Base-by-base conservation (phyloP, 2,113 vertebrate genomes). In the Canis aureus region DNA sequence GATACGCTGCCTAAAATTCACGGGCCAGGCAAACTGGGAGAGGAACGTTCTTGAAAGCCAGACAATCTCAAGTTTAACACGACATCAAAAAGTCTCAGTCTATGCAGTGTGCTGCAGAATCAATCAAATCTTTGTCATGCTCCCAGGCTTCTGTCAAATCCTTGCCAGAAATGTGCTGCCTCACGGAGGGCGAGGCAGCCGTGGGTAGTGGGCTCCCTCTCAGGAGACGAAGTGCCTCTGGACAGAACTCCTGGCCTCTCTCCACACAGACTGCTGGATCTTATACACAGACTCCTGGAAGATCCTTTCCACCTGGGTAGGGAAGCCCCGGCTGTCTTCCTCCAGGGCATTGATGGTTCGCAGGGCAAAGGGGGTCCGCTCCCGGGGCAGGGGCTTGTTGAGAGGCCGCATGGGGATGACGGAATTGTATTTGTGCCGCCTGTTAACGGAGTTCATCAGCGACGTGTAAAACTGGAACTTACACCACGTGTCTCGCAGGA, bases 281-380 rank as follows among this genome's bases (percentile, higher is more conserved):
- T 96, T 95, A 20, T 95, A 97, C 22, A 73, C 96, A 38, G 97
- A 96, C 16, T 98, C 97, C 66, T 95, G 96, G 35, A 99, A 99
- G 93, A 98, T 98, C 94, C 97, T 98, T 59, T 98, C 82, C 1
- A 95, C 97, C 96, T 99, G 98, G 60, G 97, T 98, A 69, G n/a
- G 89, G 95, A 98, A 99, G 92, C 97, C 98, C 59, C 90, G 81
- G 27, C 98, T 98, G n/a, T 96, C 67, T 73, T 99, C 97, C 82
- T 98, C 98, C 51, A 98, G 81, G 73, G 98, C 90, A 11, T 98
- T 98, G 96, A 98, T 94, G 88, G 97, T 88, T 59, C 96, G 94
- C 11, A 98, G 96, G 67, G 96, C 87, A 64, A 98, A 98, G 3
- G 97, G 98, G 3, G 92, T 98, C 53, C 93, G 98, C 7, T 98